Evolutionary conservation across 2,113 vertebrate genomes (phyloP).

Genomic region (Lepidothrix coronata): DNA sequence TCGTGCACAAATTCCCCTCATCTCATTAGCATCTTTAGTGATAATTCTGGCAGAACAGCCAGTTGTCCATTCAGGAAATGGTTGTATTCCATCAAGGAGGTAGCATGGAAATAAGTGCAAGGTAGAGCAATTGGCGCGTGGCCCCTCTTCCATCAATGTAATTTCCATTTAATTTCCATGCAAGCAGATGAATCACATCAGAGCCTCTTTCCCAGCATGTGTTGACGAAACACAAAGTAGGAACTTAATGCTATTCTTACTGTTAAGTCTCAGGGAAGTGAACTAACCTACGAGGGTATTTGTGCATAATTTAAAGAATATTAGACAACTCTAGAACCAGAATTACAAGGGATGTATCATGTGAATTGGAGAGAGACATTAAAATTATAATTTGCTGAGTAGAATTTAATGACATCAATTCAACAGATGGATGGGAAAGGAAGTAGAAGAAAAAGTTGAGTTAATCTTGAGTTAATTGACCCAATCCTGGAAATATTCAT

Average conservation of each 20-base stretch:
- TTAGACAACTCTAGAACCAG: not conserved
- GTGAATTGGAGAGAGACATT: not conserved
- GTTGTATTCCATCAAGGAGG: not conserved
- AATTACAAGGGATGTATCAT: not conserved
- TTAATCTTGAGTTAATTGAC: conserved; percentile 23
- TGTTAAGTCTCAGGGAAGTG: not conserved
- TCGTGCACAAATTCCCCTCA: not conserved
- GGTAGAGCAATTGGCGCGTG: not conserved
- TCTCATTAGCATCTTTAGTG: not conserved
- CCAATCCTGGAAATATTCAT: not conserved
- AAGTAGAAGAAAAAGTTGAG: not conserved
- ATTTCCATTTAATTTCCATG: conserved; percentile 6
- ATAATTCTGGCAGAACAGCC: not conserved
- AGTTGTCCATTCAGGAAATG: not conserved
- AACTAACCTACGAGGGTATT: not conserved
- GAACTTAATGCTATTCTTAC: not conserved
- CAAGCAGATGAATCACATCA: not conserved
- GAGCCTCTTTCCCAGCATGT: not conserved
- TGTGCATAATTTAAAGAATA: not conserved
- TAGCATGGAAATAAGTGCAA: not conserved
- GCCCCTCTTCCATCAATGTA: not conserved
- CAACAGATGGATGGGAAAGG: not conserved
- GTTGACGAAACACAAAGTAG: not conserved
- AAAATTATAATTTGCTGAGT: not conserved
- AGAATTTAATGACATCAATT: not conserved